Conservation (phyloP, 2,113 vertebrate species). For the Myiozetetes cayanensis region DNA sequence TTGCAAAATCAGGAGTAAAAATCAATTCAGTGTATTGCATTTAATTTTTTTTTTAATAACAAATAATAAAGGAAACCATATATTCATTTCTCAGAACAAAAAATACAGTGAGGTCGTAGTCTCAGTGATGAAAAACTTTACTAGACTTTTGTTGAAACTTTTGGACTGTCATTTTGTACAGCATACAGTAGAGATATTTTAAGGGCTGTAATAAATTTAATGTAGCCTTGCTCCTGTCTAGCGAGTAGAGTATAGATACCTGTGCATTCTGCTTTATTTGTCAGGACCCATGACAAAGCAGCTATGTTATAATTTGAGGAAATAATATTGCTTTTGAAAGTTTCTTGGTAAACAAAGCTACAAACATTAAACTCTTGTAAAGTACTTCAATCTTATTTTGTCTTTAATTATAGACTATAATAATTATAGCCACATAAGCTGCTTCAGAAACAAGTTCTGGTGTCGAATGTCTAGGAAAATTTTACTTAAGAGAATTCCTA, state of each 20-base stretch:
- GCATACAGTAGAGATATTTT: neutral
- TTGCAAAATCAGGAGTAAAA: neutral
- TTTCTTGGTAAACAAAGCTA: neutral
- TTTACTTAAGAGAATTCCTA: neutral
- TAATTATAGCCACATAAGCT: neutral
- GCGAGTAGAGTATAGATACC: neutral
- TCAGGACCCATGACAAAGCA: neutral
- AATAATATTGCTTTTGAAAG: neutral
- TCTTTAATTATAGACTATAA: neutral
- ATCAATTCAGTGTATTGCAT: neutral
- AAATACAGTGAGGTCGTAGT: neutral
- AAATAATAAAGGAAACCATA: neutral
- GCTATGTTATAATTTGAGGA: neutral
- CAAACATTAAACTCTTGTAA: neutral
- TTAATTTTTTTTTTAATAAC: neutral
- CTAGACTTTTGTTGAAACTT: neutral
- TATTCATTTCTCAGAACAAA: neutral
- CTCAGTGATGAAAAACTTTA: neutral
- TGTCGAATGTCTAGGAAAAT: neutral
- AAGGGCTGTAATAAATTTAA: neutral
- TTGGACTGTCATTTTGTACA: neutral
- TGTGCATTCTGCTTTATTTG: neutral
- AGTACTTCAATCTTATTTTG: neutral
- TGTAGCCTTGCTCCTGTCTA: neutral
- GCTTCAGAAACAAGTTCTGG: neutral